Evolutionary conservation across 2,113 vertebrate genomes (phyloP).

Genomic region (Paralichthys olivaceus): DNA sequence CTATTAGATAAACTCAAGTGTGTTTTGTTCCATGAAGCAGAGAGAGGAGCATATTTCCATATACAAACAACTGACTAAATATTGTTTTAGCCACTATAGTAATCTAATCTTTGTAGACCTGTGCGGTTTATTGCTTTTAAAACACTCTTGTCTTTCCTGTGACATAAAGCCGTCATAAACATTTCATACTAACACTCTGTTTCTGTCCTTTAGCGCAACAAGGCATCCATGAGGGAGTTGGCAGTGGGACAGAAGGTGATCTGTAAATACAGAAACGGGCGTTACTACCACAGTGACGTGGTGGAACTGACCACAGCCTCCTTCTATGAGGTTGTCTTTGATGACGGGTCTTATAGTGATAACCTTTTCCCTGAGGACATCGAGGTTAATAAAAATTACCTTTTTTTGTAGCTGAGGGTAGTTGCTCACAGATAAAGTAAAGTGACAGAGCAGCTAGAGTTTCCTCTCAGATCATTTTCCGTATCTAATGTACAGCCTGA

Average conservation of each 20-base stretch:
- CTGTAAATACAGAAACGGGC: conserved; percentile 94
- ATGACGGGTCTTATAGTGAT: conserved; percentile 97
- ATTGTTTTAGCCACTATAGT: not conserved
- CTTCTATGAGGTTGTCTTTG: conserved; percentile 97
- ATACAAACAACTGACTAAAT: not conserved
- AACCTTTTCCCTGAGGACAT: conserved; percentile 98
- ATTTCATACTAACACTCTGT: not conserved
- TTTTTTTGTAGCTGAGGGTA: not conserved
- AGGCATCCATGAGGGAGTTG: conserved; percentile 87
- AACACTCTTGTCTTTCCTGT: not conserved
- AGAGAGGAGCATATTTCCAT: no score
- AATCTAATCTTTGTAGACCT: not conserved
- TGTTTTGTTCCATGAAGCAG: no score
- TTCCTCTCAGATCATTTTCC: not conserved
- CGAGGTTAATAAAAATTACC: conserved; percentile 81
- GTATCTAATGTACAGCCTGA: not conserved
- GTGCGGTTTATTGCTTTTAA: not conserved
- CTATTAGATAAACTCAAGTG: no score
- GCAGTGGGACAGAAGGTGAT: conserved; percentile 91
- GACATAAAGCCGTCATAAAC: not conserved
- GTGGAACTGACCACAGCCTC: conserved; percentile 92
- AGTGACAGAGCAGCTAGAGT: no score
- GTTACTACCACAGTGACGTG: conserved; percentile 97
- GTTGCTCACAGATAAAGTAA: not conserved
- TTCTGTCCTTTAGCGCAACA: conserved; percentile 81